Evolutionary conservation across 1,140 invertebrate genomes (phyloP), one percentile per base, ranked within the genome.

Genomic region (Stegodyphus mimosarum): DNA sequence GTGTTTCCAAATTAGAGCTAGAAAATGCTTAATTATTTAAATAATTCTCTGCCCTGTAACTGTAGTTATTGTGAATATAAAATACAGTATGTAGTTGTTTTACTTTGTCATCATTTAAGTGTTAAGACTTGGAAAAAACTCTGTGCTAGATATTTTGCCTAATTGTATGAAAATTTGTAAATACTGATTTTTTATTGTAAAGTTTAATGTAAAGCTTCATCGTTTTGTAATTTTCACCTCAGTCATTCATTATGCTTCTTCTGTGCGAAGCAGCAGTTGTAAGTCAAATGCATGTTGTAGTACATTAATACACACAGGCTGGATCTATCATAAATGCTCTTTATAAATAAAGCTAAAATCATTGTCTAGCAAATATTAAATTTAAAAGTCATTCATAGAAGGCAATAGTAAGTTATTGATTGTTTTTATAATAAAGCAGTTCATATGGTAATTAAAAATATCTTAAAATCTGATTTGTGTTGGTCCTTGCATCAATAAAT

Each of bases 171-270:
- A 67, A 67, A 17, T 67, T 17, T 67, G 64, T 67, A 67, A 67
- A 67, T 67, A 67, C 7, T 67, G 64, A 33, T 67, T 67, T 67
- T 67, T 67, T 67, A 67, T 67, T 67, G 64, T 67, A 67, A 67
- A 67, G 64, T 17, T 67, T n/a, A 67, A 67, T 67, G 64, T 67
- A n/a, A 13, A 60, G 55, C 15, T 67, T 67, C 64, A 67, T 67
- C 64, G n/a, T 67, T 67, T 67, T 67, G 64, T 67, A 67, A 67
- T 67, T 67, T 67, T 67, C 64, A 67, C 64, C 13, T 67, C 11
- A n/a, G 64, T 67, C 64, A 67, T 17, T 67, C 64, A 67, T 67
- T 18, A 15, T 7, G 17, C 64, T 67, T 67, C 64, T 7, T 67
- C 7, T 60, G n/a, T 7, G 11, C n/a, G 64, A 67, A 15, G 17